These are phyloP conservation scores for Mystacides longicornis DNA, from an alignment of 2,888 invertebrate species.

Conservation along the genomic window DNA sequence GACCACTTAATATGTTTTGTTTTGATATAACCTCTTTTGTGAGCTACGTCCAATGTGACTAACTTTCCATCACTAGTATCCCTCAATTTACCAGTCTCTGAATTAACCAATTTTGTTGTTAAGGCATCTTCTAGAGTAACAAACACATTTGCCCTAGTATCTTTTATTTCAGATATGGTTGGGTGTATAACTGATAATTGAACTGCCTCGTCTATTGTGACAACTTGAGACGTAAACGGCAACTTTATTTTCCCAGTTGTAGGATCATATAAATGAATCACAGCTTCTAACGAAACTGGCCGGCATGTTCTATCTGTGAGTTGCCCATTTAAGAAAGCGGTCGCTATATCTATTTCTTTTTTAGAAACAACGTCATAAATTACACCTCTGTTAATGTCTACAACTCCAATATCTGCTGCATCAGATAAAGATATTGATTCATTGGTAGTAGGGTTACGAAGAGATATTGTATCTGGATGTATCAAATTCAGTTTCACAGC, in stretches of 20 bases:
- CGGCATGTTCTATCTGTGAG: constrained; percentile 59
- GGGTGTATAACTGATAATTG: constrained; percentile 74
- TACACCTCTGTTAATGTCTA: constrained; percentile 66
- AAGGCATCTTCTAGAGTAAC: constrained; percentile 70
- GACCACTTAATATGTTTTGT: constrained; percentile 65
- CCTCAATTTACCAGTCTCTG: constrained; percentile 63
- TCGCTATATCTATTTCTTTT: constrained; percentile 59
- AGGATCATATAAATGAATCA: constrained; percentile 65
- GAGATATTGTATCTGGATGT: constrained; percentile 67
- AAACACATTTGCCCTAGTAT: constrained; percentile 63
- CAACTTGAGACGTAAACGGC: constrained; percentile 60
- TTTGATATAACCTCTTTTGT: constrained; percentile 61
- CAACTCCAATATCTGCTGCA: constrained; percentile 70
- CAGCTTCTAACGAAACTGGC: constrained; percentile 72
- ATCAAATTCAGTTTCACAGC: constrained; percentile 72
- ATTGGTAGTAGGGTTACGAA: constrained; percentile 66
- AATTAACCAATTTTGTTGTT: constrained; percentile 57
- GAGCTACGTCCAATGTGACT: constrained; percentile 62
- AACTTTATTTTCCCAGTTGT: constrained; percentile 65
- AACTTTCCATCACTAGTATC: constrained; percentile 64
- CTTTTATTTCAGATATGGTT: constrained; percentile 72
- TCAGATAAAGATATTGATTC: constrained; percentile 71
- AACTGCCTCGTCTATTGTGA: constrained; percentile 70
- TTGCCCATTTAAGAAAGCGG: constrained; percentile 64
- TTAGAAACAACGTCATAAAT: constrained; percentile 64